A percentile compares a stretch with the other conserved stretches of the same genome.
These are phyloP conservation scores for Oasisia sp. DNA, from an alignment of 2,888 invertebrate species.

Conservation along the genomic window DNA sequence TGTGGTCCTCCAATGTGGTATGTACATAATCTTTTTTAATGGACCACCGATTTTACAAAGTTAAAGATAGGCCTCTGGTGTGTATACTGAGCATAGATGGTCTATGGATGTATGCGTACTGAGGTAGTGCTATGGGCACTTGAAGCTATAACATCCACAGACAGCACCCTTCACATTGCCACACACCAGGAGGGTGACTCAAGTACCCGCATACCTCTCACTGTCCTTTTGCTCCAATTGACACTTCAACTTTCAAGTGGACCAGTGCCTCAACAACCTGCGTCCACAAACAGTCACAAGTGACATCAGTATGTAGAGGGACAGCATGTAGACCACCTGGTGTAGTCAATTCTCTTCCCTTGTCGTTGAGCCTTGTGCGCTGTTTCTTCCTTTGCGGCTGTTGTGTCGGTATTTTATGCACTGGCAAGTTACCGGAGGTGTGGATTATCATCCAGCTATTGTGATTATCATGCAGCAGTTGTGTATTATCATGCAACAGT, in stretches of 20 bases:
- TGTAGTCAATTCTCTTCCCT: background rate
- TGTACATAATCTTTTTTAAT: no score
- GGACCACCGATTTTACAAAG: no score
- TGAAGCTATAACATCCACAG: background rate
- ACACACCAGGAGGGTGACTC: background rate
- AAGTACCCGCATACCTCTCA: background rate
- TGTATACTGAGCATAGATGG: no score
- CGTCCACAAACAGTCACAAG: background rate
- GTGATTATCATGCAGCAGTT: no score
- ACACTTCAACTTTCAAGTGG: background rate
- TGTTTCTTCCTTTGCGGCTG: background rate
- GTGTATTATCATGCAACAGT: background rate
- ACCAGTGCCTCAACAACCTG: background rate
- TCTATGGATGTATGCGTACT: no score
- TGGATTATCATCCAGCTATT: no score
- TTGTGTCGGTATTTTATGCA: background rate
- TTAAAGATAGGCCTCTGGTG: no score
- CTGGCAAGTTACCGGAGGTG: background rate
- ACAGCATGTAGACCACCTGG: no score
- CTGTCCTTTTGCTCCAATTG: background rate
- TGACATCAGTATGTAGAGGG: background rate
- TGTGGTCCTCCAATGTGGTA: no score
- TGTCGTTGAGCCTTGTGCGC: background rate
- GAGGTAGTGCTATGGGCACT: background rate
- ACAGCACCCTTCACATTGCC: background rate